These are phyloP conservation scores for Bryconaethiops microstoma DNA, from an alignment of 2,797 vertebrate genomes.

Conservation along the genomic window DNA sequence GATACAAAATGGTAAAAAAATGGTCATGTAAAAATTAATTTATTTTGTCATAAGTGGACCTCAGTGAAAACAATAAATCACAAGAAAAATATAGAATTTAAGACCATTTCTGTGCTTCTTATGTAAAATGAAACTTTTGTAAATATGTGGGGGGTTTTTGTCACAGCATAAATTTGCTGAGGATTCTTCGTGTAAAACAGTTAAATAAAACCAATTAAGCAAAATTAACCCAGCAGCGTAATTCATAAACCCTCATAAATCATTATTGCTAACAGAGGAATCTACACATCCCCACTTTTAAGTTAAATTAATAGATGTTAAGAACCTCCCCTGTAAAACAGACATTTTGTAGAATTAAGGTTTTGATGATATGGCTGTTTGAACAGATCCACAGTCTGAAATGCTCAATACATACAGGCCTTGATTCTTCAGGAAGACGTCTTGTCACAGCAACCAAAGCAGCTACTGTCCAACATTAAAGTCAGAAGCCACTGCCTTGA, in stretches of 20 bases:
- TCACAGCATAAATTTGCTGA: neutral
- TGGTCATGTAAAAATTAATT: too few species aligned
- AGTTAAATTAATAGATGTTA: neutral
- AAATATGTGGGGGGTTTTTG: too few species aligned
- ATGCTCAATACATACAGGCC: neutral
- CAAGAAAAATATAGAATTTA: too few species aligned
- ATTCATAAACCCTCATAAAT: constrained; percentile 71
- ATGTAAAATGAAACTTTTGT: too few species aligned
- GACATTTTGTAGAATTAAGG: neutral
- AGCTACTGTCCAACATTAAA: constrained; percentile 3
- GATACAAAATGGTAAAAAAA: too few species aligned
- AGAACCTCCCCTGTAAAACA: neutral
- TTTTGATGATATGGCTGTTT: neutral
- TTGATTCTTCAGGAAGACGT: neutral
- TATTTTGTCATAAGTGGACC: too few species aligned
- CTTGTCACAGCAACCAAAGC: neutral
- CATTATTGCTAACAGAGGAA: constrained; percentile 61
- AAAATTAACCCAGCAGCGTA: neutral
- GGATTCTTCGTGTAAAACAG: too few species aligned
- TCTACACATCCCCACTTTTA: constrained; percentile 9
- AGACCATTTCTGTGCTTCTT: too few species aligned
- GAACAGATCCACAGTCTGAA: neutral
- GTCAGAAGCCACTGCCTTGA: neutral
- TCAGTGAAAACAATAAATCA: too few species aligned
- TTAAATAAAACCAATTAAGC: neutral